These are phyloP conservation scores for Psococerastis gibbosa DNA, from an alignment of 2,888 invertebrate genomes.

Conservation along the genomic window DNA sequence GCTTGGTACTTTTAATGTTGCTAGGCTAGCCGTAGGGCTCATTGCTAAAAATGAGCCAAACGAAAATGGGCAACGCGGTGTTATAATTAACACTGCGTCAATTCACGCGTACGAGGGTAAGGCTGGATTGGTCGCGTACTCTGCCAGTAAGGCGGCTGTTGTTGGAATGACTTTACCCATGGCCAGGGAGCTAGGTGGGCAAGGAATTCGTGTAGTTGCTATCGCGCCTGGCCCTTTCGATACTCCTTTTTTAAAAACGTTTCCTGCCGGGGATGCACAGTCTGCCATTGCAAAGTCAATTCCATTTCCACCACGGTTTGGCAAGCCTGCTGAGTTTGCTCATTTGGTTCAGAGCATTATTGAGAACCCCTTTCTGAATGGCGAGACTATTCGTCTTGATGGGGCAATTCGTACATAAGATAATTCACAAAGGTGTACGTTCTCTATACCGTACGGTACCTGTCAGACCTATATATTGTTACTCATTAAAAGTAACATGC, in stretches of 20 bases:
- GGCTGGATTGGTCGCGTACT: conserved; percentile 83
- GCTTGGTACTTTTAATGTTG: conserved; percentile 85
- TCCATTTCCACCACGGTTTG: conserved; percentile 71
- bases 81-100: conserved; percentile 88
- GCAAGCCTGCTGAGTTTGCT: conserved; percentile 74
- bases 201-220: conserved; percentile 62
- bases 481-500: too few species aligned
- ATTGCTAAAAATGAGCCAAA: conserved; percentile 71
- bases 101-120: conserved; percentile 94
- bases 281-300: conserved; percentile 61
- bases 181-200: conserved; percentile 69
- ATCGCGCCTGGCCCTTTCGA: conserved; percentile 74
- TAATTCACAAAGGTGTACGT: too few species aligned
- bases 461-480: too few species aligned
- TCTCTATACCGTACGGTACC: too few species aligned
- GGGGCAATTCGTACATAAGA: too few species aligned
- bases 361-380: conserved; percentile 79
- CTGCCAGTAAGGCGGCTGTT: conserved; percentile 85
- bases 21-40: conserved; percentile 59
- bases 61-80: conserved; percentile 71
- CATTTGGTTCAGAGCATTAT: conserved; percentile 65
- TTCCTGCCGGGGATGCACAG: conserved; percentile 66
- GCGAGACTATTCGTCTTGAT: conserved; percentile 74
- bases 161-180: conserved; percentile 91
- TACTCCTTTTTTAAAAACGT: conserved; percentile 54